Base-by-base conservation (phyloP, 1,140 invertebrate genomes). In the Cydia amplana region DNA sequence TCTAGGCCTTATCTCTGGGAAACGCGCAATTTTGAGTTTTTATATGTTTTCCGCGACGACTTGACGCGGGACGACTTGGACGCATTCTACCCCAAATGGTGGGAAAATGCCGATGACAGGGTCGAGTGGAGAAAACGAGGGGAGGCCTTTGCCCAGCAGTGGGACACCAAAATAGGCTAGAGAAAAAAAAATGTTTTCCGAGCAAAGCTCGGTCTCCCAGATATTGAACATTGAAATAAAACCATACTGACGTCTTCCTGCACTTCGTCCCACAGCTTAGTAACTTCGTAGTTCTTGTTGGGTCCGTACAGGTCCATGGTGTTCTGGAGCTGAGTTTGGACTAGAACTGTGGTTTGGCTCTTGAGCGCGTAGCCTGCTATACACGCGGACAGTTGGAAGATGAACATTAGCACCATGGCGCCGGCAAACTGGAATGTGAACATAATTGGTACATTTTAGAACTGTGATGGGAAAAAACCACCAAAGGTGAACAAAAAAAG, bases 381-480 rank as follows among this genome's bases (percentile, higher is more conserved):
- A 51, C 97, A 97, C 40, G 95, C 96, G 4, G 96, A 95, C 63
- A 98, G 87, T 93, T 98, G 97, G 88, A 97, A 89, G 28, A 98
- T 94, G 83, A 98, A 97, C 75, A 98, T 95, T 1, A 97, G 79
- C 5, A 95, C 91, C 91, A 98, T 93, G 40, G 97, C 90, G 0
- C 95, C 94, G 49, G 95, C 95, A 91, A 97, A 98, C 96, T 97
- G 90, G 72, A 94, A 91, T 80, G 78, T 86, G 4, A 60, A 60
- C n/a, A 23, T 60, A 60, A 10, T 60, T 23, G n/a, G 0, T 7
- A 60, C 2, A 3, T 0, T 20, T 60, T 60, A 60, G n/a, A 18
- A 20, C 23, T 23, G 1, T 60, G 9, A 1, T 23, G 10, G 2
- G 12, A 14, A 46, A 46, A 46, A 16, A n/a, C n/a, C n/a, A n/a